Conservation (phyloP, 2,888 invertebrate species). For the Eupithecia subumbrata region DNA sequence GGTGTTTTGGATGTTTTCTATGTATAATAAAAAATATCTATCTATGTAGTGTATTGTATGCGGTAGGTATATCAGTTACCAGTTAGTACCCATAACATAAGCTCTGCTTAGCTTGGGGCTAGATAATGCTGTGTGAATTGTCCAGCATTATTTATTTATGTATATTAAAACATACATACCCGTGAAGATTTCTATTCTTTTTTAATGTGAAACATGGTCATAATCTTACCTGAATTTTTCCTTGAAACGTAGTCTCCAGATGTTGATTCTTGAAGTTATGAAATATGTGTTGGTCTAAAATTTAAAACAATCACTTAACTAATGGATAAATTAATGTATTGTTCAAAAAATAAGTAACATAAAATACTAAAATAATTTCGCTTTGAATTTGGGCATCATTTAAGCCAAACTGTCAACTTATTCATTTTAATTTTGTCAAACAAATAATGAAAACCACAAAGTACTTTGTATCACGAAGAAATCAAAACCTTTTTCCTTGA, state of each 20-base stretch:
- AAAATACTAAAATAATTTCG: constrained; percentile 49
- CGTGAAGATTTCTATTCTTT: neutral
- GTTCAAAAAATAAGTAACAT: neutral
- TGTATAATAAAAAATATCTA: too few species aligned
- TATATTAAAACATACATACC: neutral
- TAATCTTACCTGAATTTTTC: neutral
- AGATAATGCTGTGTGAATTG: too few species aligned
- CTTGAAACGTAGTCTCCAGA: neutral
- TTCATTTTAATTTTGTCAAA: neutral
- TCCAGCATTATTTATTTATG: too few species aligned
- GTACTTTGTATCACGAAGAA: too few species aligned
- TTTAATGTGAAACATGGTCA: neutral
- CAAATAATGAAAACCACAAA: neutral
- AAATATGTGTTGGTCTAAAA: neutral
- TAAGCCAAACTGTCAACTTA: constrained; percentile 1
- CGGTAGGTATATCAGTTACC: too few species aligned
- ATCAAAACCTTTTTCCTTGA: neutral
- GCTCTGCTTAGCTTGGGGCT: too few species aligned
- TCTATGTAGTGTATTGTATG: too few species aligned
- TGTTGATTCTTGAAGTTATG: neutral
- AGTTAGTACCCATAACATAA: too few species aligned
- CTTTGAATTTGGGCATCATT: constrained; percentile 45
- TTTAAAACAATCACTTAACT: neutral
- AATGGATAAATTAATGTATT: neutral
- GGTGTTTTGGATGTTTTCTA: too few species aligned